Percentiles rank a stretch among this genome's conserved stretches.
phyloP scores from a whole-genome alignment of 1,140 invertebrate genomes.

The Geopemphigus sp. region DNA sequence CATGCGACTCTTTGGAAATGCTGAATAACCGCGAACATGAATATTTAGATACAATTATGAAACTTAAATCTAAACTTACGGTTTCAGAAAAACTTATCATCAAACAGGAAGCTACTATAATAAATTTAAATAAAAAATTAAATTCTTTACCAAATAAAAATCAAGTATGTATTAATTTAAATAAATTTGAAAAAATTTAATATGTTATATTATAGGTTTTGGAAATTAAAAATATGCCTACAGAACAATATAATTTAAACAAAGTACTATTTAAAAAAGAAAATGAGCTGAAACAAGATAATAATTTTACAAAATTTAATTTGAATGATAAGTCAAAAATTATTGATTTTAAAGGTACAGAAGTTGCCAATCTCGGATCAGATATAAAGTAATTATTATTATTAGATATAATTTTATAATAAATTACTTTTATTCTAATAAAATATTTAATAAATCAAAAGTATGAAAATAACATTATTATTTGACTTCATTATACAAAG shows the following conservation, averaged over 20 bases:
- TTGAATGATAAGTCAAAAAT: neutral
- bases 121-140: conserved; percentile 5
- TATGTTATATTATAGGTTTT: neutral
- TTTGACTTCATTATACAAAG: too few relatives aligned
- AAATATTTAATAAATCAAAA: too few relatives aligned
- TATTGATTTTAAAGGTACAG: neutral
- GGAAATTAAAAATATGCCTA: neutral
- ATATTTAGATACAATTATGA: conserved; percentile 41
- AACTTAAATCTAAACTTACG: conserved; percentile 10
- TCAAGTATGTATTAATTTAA: neutral
- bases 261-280: neutral
- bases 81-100: conserved; percentile 8
- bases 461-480: too few relatives aligned
- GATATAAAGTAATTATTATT: conserved; percentile 9
- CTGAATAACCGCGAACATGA: conserved; percentile 15
- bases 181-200: neutral
- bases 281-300: neutral
- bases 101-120: conserved; percentile 6
- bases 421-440: neutral
- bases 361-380: neutral
- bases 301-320: neutral
- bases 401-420: neutral
- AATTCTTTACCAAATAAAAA: conserved; percentile 2
- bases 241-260: neutral
- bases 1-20: conserved; percentile 12